phyloP scores from a whole-genome alignment of 2,888 invertebrate genomes.

The Steinernema carpocapsae region DNA sequence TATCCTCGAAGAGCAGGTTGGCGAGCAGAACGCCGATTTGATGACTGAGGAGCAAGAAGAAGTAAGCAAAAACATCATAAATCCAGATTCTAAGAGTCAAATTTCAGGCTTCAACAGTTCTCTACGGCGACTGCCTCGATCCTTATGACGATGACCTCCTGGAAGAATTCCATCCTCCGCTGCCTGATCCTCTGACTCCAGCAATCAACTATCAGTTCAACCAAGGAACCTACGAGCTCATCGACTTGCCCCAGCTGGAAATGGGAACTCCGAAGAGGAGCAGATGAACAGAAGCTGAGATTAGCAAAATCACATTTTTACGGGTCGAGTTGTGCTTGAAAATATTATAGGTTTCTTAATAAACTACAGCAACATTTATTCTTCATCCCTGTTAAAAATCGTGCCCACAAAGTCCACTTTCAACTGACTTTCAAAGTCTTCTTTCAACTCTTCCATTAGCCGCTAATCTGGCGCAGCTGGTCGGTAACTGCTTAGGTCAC shows the following conservation, averaged over 20 bases:
- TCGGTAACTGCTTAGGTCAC: too few species aligned
- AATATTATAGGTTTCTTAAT: neutral
- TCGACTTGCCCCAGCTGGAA: neutral
- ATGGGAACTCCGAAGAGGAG: neutral
- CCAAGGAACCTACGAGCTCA: neutral
- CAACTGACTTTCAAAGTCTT: too few species aligned
- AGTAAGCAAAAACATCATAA: neutral
- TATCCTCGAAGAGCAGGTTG: conserved; percentile 14
- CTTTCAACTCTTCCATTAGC: too few species aligned
- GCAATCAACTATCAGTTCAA: neutral
- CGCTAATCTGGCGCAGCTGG: too few species aligned
- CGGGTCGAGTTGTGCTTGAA: neutral
- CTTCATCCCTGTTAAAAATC: too few species aligned
- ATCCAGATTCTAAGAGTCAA: neutral
- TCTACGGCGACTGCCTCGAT: neutral
- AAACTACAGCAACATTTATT: too few species aligned
- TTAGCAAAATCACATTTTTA: neutral
- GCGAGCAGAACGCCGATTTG: neutral
- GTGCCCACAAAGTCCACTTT: too few species aligned
- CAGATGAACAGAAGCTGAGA: neutral
- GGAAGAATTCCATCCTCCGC: neutral
- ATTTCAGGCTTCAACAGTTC: neutral
- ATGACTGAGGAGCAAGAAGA: neutral
- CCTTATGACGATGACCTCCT: neutral
- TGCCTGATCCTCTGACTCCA: conserved; percentile 7